Evolutionary conservation across 2,888 invertebrate genomes (phyloP).

Genomic region (Chromoteleia sp.): DNA sequence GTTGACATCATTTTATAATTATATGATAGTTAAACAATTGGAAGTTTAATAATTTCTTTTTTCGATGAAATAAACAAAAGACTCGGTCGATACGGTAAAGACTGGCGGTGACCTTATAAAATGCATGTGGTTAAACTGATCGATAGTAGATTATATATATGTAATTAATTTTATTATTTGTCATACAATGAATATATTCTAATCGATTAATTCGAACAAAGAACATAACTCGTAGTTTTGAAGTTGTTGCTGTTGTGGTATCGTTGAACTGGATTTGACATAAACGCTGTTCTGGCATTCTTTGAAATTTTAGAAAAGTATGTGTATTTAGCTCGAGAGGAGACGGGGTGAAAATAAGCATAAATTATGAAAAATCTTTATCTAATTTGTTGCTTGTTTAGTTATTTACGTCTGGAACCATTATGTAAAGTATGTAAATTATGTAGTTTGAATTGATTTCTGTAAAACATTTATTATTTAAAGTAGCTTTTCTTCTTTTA

Average conservation of each 20-base stretch:
- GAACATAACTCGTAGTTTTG: background rate
- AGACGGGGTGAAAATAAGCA: constrained; percentile 43
- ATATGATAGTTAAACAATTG: too few relatives aligned
- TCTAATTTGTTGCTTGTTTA: background rate
- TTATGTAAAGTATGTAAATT: too few relatives aligned
- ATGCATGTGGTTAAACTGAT: constrained; percentile 61
- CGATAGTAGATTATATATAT: constrained; percentile 55
- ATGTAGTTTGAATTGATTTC: too few relatives aligned
- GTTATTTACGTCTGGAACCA: constrained; percentile 1
- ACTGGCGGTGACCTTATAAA: constrained; percentile 48
- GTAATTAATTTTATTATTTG: constrained; percentile 63
- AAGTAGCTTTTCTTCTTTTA: background rate
- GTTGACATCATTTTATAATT: too few relatives aligned
- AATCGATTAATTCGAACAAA: constrained; percentile 38
- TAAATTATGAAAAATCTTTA: constrained; percentile 35
- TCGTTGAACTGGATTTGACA: background rate
- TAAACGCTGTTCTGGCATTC: constrained; percentile 36
- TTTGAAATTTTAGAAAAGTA: constrained; percentile 28
- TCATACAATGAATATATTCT: constrained; percentile 37
- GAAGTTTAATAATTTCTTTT: too few relatives aligned
- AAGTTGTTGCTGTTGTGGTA: background rate
- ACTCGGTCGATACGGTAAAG: constrained; percentile 46
- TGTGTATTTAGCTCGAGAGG: constrained; percentile 2
- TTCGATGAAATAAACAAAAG: constrained; percentile 23
- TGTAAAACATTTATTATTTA: too few relatives aligned